Base-by-base conservation (phyloP, 1,140 invertebrate species). In the Drosophila littoralis region DNA sequence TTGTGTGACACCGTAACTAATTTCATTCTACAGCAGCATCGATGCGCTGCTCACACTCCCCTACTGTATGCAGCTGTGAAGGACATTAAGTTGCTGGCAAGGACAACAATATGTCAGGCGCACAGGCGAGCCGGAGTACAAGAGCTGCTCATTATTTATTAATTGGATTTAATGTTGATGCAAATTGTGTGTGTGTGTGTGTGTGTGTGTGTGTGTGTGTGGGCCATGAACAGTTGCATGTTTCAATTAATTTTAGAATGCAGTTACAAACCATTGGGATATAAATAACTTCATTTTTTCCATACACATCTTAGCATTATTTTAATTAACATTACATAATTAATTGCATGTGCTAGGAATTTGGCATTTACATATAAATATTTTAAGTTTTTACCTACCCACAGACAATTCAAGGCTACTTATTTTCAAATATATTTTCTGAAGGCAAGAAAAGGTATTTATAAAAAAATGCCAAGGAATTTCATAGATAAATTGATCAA, bases 1-100 rank as follows among this genome's bases (percentile, higher is more conserved):
- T 72, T 75, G 52, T 70, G 57, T 55, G 67, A 69, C 72, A 75
- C 67, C 52, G 73, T 75, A 71, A 72, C 73, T 75, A 75, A 75
- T 75, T 71, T 72, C 60, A 60, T 17, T 57, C 43, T 22, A 58
- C 36, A 33, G 35, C 54, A 43, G 36, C 36, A 51, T 38, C 59
- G 36, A 28, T 42, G 43, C 15, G 28, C 51, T 48, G 17, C 7
- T 13, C 32, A 0, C 22, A 0, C 45, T 10, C 17, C 10, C 7
- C 22, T 28, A 5, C 22, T 38, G 22, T 35, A 32, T 57, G 36
- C 61, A 71, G 61, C 54, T 71, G 51, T 32, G 43, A 69, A 75
- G 71, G 71, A 70, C 71, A 75, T 57, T 22, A 10, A 67, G 64
- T 45, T 35, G 54, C 33, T 52, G 32, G n/a, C 54, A 60, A n/a